A percentile compares a stretch with the other conserved stretches of the same genome.
Evolutionary conservation across 2,797 vertebrate species (phyloP).

Genomic region (Syngnathus rostellatus): DNA sequence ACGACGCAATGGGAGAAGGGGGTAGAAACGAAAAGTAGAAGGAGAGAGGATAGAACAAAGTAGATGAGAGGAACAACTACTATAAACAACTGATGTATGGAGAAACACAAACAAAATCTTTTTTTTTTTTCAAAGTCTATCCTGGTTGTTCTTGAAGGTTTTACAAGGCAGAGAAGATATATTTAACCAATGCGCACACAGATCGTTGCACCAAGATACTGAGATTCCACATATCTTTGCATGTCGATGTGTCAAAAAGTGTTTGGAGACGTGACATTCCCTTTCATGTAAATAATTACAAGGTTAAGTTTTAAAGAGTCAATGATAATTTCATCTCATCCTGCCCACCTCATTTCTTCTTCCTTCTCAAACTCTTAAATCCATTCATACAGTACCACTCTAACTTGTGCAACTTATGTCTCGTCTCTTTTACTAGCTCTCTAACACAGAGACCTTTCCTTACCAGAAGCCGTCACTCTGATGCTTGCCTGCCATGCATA

Average conservation of each 20-base stretch:
- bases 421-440: neutral
- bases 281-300: neutral
- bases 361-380: neutral
- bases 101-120: constrained; percentile 26
- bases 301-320: neutral
- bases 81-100: constrained; percentile 15
- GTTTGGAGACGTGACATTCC: neutral
- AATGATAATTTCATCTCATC: neutral
- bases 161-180: constrained; percentile 51
- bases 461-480: constrained; percentile 29
- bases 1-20: constrained; percentile 32
- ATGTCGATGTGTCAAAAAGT: neutral
- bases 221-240: neutral
- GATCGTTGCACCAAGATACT: neutral
- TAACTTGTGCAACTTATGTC: constrained; percentile 15
- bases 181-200: constrained; percentile 25
- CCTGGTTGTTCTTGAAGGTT: constrained; percentile 47
- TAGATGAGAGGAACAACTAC: constrained; percentile 16
- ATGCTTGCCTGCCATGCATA: constrained; percentile 50
- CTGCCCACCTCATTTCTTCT: neutral
- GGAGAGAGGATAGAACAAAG: constrained; percentile 15
- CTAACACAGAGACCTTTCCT: constrained; percentile 9
- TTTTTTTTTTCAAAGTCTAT: constrained; percentile 35
- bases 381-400: neutral
- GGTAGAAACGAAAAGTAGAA: constrained; percentile 14